These are phyloP conservation scores for Gymnothorax reevesii DNA, from an alignment of 2,797 vertebrate species.

Conservation along the genomic window DNA sequence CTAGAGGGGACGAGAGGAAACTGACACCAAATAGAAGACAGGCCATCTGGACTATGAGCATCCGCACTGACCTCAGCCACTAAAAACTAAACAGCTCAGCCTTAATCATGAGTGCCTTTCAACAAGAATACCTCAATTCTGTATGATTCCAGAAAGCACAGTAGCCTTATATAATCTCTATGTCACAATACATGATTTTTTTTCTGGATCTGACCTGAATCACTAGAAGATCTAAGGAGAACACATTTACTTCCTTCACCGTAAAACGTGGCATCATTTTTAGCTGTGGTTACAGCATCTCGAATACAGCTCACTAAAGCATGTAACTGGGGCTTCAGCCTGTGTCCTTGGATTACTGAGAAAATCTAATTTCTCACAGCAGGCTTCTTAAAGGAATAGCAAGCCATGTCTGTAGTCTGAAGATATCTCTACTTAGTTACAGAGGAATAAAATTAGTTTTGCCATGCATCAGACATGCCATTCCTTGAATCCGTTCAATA, in stretches of 20 bases:
- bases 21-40: neutral
- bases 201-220: neutral
- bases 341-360: neutral
- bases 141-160: neutral
- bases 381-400: neutral
- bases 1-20: constrained; percentile 16
- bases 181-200: neutral
- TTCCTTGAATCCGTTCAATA: neutral
- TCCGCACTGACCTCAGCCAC: neutral
- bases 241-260: neutral
- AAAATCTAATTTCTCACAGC: neutral
- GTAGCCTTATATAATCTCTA: neutral
- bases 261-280: neutral
- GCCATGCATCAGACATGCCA: neutral
- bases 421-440: neutral
- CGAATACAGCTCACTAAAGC: neutral
- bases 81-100: neutral
- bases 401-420: neutral
- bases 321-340: neutral
- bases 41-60: neutral
- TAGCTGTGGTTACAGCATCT: neutral
- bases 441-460: neutral
- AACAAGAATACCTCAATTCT: neutral
- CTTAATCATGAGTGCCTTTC: neutral
- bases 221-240: neutral